Evolutionary conservation across 2,797 vertebrate species (phyloP).

Genomic region (Chrysolophus pictus): DNA sequence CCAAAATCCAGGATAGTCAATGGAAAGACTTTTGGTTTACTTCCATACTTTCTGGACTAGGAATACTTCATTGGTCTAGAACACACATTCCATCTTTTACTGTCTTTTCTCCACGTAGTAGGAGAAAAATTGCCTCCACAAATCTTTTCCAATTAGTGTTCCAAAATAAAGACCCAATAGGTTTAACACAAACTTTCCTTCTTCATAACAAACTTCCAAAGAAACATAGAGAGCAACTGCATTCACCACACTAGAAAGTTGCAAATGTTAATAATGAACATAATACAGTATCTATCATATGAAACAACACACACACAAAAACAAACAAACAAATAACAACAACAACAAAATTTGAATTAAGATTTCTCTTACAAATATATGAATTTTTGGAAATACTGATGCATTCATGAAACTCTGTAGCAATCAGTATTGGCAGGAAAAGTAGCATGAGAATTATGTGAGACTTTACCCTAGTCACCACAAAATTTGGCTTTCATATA

Average conservation of each 20-base stretch:
- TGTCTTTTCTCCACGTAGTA: conserved; percentile 43
- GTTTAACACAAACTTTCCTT: conserved; percentile 42
- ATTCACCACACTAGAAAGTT: not conserved
- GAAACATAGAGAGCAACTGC: not conserved
- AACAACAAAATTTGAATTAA: conserved; percentile 10
- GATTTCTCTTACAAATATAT: not conserved
- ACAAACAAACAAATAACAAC: too few relatives aligned
- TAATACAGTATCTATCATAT: not conserved
- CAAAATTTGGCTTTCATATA: not conserved
- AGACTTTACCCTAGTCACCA: not conserved
- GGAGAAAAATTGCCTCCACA: conserved; percentile 11
- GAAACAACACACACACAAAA: not conserved
- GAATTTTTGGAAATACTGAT: conserved; percentile 1
- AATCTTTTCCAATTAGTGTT: conserved; percentile 49
- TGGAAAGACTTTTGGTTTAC: conserved; percentile 63
- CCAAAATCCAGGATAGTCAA: conserved; percentile 45
- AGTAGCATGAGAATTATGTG: not conserved
- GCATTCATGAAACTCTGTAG: conserved; percentile 6
- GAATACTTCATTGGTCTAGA: conserved; percentile 30
- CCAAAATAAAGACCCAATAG: conserved; percentile 46
- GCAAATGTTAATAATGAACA: not conserved
- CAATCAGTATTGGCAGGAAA: not conserved
- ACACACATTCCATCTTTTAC: conserved; percentile 29
- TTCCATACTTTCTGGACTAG: conserved; percentile 29
- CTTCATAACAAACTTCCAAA: conserved; percentile 3